Evolutionary conservation across 1,140 invertebrate genomes (phyloP).

Genomic region (Oreohelix idahoensis): DNA sequence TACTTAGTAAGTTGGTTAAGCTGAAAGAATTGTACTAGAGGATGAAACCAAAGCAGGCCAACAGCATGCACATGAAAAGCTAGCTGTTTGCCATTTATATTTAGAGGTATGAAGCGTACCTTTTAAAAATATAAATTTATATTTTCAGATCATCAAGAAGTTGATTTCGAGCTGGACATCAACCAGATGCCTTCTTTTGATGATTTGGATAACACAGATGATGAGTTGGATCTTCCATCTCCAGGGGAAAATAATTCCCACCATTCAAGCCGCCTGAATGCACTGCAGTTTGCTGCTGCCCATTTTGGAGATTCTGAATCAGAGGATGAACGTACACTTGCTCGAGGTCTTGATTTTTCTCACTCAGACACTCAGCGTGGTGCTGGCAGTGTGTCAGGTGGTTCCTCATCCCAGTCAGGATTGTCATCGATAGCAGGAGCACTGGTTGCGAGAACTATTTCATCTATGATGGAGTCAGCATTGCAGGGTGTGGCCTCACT

Average conservation of each 20-base stretch:
- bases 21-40: too few relatives aligned
- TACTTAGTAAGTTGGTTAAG: too few relatives aligned
- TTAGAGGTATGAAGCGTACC: too few relatives aligned
- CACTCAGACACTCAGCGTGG: constrained; percentile 27
- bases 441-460: constrained; percentile 55
- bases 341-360: constrained; percentile 46
- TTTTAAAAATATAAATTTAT: too few relatives aligned
- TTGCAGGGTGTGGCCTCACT: constrained; percentile 49
- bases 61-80: too few relatives aligned
- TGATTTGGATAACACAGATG: constrained; percentile 65
- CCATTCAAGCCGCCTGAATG: constrained; percentile 20
- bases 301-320: constrained; percentile 59
- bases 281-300: constrained; percentile 31
- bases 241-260: constrained; percentile 17
- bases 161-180: constrained; percentile 58
- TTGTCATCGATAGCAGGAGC: constrained; percentile 39
- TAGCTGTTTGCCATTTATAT: too few relatives aligned
- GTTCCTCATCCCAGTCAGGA: constrained; percentile 19
- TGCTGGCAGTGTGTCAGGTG: not conserved
- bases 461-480: constrained; percentile 59
- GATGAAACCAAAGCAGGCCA: too few relatives aligned
- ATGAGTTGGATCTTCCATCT: constrained; percentile 51
- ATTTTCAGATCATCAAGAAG: constrained; percentile 42
- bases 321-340: constrained; percentile 53
- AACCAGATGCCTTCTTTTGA: constrained; percentile 65